A percentile compares a stretch with the other conserved stretches of the same genome.
phyloP scores from a whole-genome alignment of 2,888 invertebrate genomes.

The Ornithoptera alexandrae region DNA sequence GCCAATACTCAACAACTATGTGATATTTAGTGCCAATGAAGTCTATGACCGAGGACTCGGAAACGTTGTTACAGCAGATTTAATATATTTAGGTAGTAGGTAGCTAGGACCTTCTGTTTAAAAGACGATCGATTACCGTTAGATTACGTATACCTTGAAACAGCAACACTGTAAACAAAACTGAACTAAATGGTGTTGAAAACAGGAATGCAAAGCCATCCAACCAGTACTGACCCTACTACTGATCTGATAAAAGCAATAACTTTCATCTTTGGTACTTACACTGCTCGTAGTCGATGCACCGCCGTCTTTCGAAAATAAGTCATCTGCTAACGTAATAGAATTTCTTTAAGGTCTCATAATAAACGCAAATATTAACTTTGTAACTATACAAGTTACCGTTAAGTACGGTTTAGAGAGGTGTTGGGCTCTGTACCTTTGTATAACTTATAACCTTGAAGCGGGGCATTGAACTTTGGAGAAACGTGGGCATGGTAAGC shows the following conservation, averaged over 20 bases:
- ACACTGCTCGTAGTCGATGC: background rate
- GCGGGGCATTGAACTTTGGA: slow-evolving; percentile 38
- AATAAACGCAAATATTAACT: slow-evolving; percentile 12
- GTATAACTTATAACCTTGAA: slow-evolving; percentile 46
- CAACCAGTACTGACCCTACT: slow-evolving; percentile 1
- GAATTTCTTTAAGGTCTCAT: background rate
- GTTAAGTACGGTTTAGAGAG: slow-evolving; percentile 37
- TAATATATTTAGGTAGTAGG: too few relatives aligned
- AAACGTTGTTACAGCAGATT: too few relatives aligned
- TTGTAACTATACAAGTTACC: slow-evolving; percentile 29
- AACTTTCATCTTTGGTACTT: slow-evolving; percentile 19
- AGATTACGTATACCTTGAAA: too few relatives aligned
- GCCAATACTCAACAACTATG: too few relatives aligned
- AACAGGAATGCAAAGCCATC: slow-evolving; percentile 1
- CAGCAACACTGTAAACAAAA: too few relatives aligned
- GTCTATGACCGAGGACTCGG: too few relatives aligned
- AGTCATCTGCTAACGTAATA: slow-evolving; percentile 12
- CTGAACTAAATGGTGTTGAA: background rate
- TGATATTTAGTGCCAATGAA: too few relatives aligned
- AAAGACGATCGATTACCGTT: too few relatives aligned
- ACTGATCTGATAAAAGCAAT: slow-evolving; percentile 13
- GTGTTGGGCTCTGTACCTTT: slow-evolving; percentile 41
- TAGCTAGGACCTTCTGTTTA: too few relatives aligned
- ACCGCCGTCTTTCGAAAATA: slow-evolving; percentile 6
- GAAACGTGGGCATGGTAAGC: slow-evolving; percentile 11